A percentile compares a stretch with the other conserved stretches of the same genome.
phyloP scores from a whole-genome alignment of 2,113 vertebrate species.

The Columbina picui region DNA sequence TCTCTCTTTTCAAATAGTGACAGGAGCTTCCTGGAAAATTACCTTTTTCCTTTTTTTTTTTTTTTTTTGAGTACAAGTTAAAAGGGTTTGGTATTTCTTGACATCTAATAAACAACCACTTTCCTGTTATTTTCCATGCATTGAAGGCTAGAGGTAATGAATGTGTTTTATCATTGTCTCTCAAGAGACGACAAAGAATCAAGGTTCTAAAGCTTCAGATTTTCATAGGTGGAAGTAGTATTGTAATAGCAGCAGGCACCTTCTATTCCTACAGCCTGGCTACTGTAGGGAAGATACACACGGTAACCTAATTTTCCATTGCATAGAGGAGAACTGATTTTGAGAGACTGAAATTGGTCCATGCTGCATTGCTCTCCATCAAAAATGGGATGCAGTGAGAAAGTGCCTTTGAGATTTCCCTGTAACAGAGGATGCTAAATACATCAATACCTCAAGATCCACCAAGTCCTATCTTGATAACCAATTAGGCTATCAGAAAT shows the following conservation, averaged over 20 bases:
- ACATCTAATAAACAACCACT: slow-evolving; percentile 70
- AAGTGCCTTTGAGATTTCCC: not conserved
- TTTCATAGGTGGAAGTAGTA: not conserved
- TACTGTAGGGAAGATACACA: accelerated
- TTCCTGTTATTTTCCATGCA: slow-evolving; percentile 55
- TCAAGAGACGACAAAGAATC: slow-evolving; percentile 55
- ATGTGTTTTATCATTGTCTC: slow-evolving; percentile 65
- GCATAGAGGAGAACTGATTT: not conserved
- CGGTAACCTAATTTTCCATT: not conserved
- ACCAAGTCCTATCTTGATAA: not conserved
- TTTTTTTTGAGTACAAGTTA: slow-evolving; percentile 61
- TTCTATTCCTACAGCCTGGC: not conserved
- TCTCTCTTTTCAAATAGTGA: slow-evolving; percentile 60
- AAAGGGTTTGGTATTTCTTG: slow-evolving; percentile 72
- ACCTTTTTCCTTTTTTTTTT: slow-evolving; percentile 67
- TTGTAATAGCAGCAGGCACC: not conserved
- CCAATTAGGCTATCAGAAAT: not conserved
- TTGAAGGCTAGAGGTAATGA: slow-evolving; percentile 64
- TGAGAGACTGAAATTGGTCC: not conserved
- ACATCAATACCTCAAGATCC: not conserved
- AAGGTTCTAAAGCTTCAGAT: not conserved
- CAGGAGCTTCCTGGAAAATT: slow-evolving; percentile 74
- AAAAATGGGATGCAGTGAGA: not conserved
- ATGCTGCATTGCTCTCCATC: accelerated
- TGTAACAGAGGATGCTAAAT: not conserved